These are phyloP conservation scores for Pseudomyrmex flavicornis DNA, from an alignment of 1,140 invertebrate genomes.

Conservation along the genomic window DNA sequence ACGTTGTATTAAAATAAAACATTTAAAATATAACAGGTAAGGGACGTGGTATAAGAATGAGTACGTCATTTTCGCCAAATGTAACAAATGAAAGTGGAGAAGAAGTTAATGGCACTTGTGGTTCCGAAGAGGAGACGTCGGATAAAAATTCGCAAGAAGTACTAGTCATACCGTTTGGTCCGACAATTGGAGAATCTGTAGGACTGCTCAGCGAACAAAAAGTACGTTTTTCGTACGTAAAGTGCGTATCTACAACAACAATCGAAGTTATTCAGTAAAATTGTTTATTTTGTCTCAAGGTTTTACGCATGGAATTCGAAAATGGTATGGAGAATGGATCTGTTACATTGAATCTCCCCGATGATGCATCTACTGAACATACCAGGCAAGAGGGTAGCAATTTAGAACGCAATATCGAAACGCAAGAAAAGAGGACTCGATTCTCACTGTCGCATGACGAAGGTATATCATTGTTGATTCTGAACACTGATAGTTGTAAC, in stretches of 20 bases:
- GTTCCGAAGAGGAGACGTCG: slow-evolving; percentile 79
- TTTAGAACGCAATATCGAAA: slow-evolving; percentile 81
- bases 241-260: neutral
- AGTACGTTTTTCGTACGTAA: slow-evolving; percentile 79
- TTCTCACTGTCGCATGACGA: slow-evolving; percentile 96
- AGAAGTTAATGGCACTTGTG: slow-evolving; percentile 79
- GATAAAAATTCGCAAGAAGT: slow-evolving; percentile 85
- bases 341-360: slow-evolving; percentile 78
- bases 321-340: slow-evolving; percentile 75
- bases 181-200: slow-evolving; percentile 86
- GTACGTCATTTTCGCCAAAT: slow-evolving; percentile 74
- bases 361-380: slow-evolving; percentile 78
- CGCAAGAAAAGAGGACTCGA: slow-evolving; percentile 87
- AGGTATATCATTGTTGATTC: slow-evolving; percentile 82
- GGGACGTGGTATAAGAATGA: slow-evolving; percentile 68
- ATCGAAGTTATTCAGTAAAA: slow-evolving; percentile 2
- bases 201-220: slow-evolving; percentile 91
- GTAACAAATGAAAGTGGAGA: slow-evolving; percentile 78
- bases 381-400: slow-evolving; percentile 76
- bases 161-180: slow-evolving; percentile 89
- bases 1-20: neutral
- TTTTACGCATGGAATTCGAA: slow-evolving; percentile 84
- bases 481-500: neutral
- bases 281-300: slow-evolving; percentile 70
- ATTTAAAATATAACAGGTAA: slow-evolving; percentile 62